Conservation (phyloP, 2,113 vertebrate species). For the Passer domesticus region DNA sequence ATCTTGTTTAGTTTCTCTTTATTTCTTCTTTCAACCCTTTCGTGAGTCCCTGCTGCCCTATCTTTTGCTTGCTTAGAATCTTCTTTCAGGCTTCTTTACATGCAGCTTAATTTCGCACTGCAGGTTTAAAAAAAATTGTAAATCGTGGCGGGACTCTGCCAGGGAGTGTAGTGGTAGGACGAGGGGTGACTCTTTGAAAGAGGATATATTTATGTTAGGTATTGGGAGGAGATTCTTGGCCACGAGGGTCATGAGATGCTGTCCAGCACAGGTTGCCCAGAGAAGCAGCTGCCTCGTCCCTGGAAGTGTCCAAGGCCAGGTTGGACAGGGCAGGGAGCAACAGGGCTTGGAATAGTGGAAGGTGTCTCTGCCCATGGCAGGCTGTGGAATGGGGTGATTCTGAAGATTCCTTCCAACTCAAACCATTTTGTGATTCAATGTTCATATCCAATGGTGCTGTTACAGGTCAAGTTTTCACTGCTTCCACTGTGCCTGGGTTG, state of each 20-base stretch:
- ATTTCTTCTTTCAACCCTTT: background rate
- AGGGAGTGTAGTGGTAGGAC: background rate
- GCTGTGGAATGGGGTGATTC: background rate
- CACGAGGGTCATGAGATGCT: background rate
- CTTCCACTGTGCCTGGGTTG: background rate
- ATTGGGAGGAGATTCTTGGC: background rate
- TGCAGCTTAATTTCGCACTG: background rate
- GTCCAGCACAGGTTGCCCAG: background rate
- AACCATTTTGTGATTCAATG: fast-evolving
- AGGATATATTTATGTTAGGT: background rate
- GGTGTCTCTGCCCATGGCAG: background rate
- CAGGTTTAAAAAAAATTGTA: background rate
- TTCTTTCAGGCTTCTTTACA: background rate
- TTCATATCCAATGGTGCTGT: background rate
- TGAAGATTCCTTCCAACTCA: background rate
- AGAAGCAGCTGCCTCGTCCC: background rate
- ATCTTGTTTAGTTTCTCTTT: background rate
- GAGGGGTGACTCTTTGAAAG: background rate
- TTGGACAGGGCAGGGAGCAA: background rate
- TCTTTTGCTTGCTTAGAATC: background rate
- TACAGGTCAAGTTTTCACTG: background rate
- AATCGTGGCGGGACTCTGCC: fast-evolving
- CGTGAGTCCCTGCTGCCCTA: background rate
- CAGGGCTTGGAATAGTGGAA: too few relatives aligned
- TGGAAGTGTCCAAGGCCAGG: background rate